Percentiles rank a stretch among this genome's conserved stretches.
Evolutionary conservation across 2,888 invertebrate species (phyloP).

Genomic region (Coleophora flavipennella): DNA sequence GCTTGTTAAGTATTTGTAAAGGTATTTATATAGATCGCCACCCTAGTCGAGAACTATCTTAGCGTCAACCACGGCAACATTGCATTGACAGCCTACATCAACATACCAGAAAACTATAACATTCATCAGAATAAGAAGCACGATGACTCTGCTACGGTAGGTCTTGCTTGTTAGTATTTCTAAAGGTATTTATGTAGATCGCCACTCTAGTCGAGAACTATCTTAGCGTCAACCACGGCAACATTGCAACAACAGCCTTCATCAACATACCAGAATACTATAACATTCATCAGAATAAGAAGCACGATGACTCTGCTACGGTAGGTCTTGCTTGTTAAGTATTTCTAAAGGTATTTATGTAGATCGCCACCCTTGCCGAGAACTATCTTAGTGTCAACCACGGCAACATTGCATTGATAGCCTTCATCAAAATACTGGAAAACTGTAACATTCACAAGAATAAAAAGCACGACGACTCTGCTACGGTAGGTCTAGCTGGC

Average conservation of each 20-base stretch:
- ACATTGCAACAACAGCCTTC: constrained; percentile 84
- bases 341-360: not conserved
- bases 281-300: constrained; percentile 78
- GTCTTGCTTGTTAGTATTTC: no score
- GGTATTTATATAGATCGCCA: constrained; percentile 79
- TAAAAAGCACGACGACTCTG: constrained; percentile 73
- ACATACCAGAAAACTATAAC: constrained; percentile 76
- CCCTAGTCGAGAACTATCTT: constrained; percentile 91
- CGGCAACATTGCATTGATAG: constrained; percentile 86
- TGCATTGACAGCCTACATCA: constrained; percentile 82
- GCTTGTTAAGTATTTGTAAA: not conserved
- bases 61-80: constrained; percentile 88
- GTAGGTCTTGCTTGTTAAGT: constrained; percentile 49
- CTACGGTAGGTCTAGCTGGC: constrained; percentile 76
- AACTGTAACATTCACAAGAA: constrained; percentile 79
- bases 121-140: constrained; percentile 78
- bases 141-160: constrained; percentile 76
- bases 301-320: constrained; percentile 74
- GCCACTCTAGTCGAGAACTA: constrained; percentile 93
- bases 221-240: constrained; percentile 85
- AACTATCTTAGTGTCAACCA: constrained; percentile 89
- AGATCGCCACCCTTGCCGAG: constrained; percentile 93
- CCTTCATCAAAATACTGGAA: constrained; percentile 79
- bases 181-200: constrained; percentile 95
- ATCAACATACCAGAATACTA: constrained; percentile 79